Evolutionary conservation across 2,888 invertebrate genomes (phyloP).

Genomic region (Matsumyia berberina): DNA sequence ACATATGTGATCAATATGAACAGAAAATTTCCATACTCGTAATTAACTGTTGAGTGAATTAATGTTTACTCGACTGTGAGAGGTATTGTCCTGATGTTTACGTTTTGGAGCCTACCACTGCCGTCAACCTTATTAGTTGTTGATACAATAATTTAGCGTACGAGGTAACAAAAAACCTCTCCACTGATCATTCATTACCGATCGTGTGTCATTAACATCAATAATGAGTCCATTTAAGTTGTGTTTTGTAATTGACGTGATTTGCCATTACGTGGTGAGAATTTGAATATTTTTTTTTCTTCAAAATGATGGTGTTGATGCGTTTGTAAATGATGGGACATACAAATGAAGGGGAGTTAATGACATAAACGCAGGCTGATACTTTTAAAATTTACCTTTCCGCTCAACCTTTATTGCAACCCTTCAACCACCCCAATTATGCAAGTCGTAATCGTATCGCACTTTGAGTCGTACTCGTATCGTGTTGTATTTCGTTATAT

Average conservation of each 20-base stretch:
- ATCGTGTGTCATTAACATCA: constrained; percentile 26
- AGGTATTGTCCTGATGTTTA: constrained; percentile 3
- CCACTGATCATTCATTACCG: constrained; percentile 28
- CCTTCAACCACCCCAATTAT: no score
- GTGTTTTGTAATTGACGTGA: constrained; percentile 3
- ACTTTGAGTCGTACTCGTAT: no score
- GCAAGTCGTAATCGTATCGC: no score
- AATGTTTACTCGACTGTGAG: not conserved
- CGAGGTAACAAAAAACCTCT: not conserved
- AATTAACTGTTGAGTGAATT: constrained; percentile 11
- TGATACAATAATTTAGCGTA: constrained; percentile 39
- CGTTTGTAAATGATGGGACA: not conserved
- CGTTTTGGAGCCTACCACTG: not conserved
- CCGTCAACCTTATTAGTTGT: constrained; percentile 19
- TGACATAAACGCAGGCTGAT: no score
- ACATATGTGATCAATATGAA: constrained; percentile 3
- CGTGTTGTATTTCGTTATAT: no score
- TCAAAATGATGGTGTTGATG: not conserved
- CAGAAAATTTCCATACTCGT: constrained; percentile 45
- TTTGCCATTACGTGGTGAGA: constrained; percentile 10
- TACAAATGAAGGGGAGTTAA: no score
- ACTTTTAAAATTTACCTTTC: no score
- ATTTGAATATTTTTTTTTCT: constrained; percentile 10
- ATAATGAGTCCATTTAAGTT: constrained; percentile 13
- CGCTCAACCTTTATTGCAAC: no score